Conservation (phyloP, 2,888 invertebrate species). For the Pollenia angustigena region DNA sequence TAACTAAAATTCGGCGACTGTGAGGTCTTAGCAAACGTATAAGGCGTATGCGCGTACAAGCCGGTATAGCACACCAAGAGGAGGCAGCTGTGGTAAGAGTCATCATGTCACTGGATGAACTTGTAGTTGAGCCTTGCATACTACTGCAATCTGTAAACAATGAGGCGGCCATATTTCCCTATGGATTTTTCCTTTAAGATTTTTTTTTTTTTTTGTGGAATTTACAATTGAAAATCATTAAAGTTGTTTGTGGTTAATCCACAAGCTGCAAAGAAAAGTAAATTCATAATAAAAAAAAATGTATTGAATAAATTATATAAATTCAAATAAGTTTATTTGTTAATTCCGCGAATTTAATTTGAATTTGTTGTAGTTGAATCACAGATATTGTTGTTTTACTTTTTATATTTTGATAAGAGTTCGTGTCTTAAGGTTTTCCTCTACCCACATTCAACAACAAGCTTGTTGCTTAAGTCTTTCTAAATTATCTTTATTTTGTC, state of each 20-base stretch:
- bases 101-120: conserved; percentile 83
- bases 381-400: neutral
- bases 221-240: conserved; percentile 9
- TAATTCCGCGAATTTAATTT: conserved; percentile 55
- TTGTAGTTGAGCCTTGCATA: conserved; percentile 83
- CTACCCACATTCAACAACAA: conserved; percentile 41
- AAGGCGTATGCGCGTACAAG: conserved; percentile 86
- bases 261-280: conserved; percentile 50
- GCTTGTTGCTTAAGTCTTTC: conserved; percentile 60
- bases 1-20: conserved; percentile 84
- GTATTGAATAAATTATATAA: conserved; percentile 35
- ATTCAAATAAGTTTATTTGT: conserved; percentile 39
- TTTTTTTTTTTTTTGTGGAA: neutral
- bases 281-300: conserved; percentile 38
- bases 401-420: conserved; percentile 36
- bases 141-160: conserved; percentile 83
- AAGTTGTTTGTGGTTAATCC: conserved; percentile 17
- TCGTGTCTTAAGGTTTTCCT: conserved; percentile 56
- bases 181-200: neutral
- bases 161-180: conserved; percentile 66
- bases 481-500: conserved; percentile 42
- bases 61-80: conserved; percentile 82
- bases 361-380: conserved; percentile 23
- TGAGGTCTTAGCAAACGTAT: conserved; percentile 86
- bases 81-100: conserved; percentile 83